Conservation (phyloP, 1,140 invertebrate species). For the Diorhabda elongata region DNA sequence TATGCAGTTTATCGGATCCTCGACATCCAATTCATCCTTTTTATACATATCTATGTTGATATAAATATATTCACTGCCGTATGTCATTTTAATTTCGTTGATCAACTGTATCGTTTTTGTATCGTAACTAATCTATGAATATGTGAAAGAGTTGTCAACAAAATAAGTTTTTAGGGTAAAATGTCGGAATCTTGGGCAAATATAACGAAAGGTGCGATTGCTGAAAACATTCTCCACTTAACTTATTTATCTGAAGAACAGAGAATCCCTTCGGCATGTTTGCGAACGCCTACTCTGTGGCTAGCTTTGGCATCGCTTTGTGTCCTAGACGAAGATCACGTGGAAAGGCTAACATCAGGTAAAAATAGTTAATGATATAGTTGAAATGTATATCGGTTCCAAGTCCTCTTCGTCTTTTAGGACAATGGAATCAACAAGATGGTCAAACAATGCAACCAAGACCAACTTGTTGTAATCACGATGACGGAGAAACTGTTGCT, state of each 20-base stretch:
- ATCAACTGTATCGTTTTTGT: no score
- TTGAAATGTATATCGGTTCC: no score
- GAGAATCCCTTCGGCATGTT: slow-evolving; percentile 69
- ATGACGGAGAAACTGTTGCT: slow-evolving; percentile 90
- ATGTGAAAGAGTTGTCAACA: no score
- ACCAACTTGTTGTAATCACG: slow-evolving; percentile 91
- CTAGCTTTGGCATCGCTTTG: slow-evolving; percentile 88
- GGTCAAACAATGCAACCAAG: slow-evolving; percentile 60
- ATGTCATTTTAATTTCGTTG: no score
- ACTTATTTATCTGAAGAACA: slow-evolving; percentile 75
- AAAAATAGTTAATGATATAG: neutral
- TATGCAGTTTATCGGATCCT: no score
- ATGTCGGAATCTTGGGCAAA: slow-evolving; percentile 81
- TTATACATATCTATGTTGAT: no score
- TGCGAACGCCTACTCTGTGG: slow-evolving; percentile 84
- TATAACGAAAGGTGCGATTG: slow-evolving; percentile 86
- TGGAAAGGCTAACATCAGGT: slow-evolving; percentile 62
- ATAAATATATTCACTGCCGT: no score
- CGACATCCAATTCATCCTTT: no score
- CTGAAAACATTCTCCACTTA: slow-evolving; percentile 82
- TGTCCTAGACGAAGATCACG: slow-evolving; percentile 87
- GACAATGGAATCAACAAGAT: slow-evolving; percentile 62
- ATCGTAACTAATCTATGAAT: no score
- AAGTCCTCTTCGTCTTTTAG: slow-evolving; percentile 53
- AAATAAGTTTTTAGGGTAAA: slow-evolving; percentile 64